Base-by-base conservation (phyloP, 2,113 vertebrate species). In the Zapus hudsonius region DNA sequence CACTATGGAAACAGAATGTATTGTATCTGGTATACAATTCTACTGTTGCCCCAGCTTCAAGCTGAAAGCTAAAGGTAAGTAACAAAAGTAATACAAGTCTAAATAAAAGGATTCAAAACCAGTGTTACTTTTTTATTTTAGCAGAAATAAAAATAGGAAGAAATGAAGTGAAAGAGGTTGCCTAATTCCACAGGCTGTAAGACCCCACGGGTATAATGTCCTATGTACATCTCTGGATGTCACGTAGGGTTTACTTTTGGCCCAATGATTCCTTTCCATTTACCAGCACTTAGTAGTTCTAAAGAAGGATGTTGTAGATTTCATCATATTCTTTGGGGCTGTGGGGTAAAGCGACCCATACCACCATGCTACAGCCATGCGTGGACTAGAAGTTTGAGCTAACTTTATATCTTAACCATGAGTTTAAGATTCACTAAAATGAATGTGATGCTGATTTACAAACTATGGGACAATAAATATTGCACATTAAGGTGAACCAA, bases 351-450 rank as follows among this genome's bases (percentile, higher is more conserved):
- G 66, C 67, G 59, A 88, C 13, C 7, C 57, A 57, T 59, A 89
- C 19, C 44, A 16, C 42, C 12, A 27, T 29, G 9, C 15, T 81
- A 4, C 7, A 76, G 74, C 11, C 52, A 89, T 55, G 75, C 74
- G 0, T 74, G 33, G 36, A 82, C 84, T 2, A 44, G 27, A 87
- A 83, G 38, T 64, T 70, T 64, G 12, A 22, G 23, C 64, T 84
- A 80, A 74, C 59, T 80, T 94, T 66, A 70, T 25, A 75, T 31
- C 47, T 17, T n/a, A 86, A 63, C 17, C 15, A 64, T 87, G n/a
- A 95, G 36, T 84, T 84, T 7, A 89, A 38, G 55, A 83, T 79
- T 82, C 75, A 91, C 66, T 73, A 52, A 88, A 88, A 81, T 42
- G 72, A 85, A 59, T 73, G 20, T 22, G 69, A 31, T 6, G n/a